These are phyloP conservation scores for Heliothis subflexa DNA, from an alignment of 1,140 invertebrate genomes.

Conservation along the genomic window DNA sequence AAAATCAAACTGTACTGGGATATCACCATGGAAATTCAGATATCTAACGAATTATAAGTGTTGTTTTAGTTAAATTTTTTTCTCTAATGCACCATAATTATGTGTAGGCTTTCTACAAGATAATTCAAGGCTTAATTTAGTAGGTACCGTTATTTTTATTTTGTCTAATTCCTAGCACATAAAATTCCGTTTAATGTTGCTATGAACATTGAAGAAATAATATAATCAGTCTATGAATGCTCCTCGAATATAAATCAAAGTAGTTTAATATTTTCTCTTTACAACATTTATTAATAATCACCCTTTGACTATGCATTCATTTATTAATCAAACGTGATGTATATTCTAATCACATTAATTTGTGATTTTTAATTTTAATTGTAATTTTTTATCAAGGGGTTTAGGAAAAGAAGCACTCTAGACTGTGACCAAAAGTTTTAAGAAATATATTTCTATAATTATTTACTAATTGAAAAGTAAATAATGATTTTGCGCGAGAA, in stretches of 20 bases:
- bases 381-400: slow-evolving; percentile 20
- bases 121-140: slow-evolving; percentile 72
- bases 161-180: slow-evolving; percentile 50
- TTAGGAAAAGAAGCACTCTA: slow-evolving; percentile 37
- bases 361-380: slow-evolving; percentile 5
- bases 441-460: slow-evolving; percentile 15
- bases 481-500: slow-evolving; percentile 38
- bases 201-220: slow-evolving; percentile 35
- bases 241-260: slow-evolving; percentile 16
- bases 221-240: slow-evolving; percentile 35
- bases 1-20: slow-evolving; percentile 60
- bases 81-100: slow-evolving; percentile 72
- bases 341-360: neutral
- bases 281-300: neutral
- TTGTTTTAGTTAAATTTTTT: slow-evolving; percentile 58
- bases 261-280: slow-evolving; percentile 1
- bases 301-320: slow-evolving; percentile 7
- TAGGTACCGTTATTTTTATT: slow-evolving; percentile 76
- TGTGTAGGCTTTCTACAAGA: slow-evolving; percentile 73
- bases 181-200: slow-evolving; percentile 39
- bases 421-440: slow-evolving; percentile 18
- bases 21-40: slow-evolving; percentile 64
- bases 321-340: slow-evolving; percentile 3
- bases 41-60: slow-evolving; percentile 69
- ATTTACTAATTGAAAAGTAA: slow-evolving; percentile 37